Base-by-base conservation (phyloP, 2,797 vertebrate genomes). In the Pampus argenteus region DNA sequence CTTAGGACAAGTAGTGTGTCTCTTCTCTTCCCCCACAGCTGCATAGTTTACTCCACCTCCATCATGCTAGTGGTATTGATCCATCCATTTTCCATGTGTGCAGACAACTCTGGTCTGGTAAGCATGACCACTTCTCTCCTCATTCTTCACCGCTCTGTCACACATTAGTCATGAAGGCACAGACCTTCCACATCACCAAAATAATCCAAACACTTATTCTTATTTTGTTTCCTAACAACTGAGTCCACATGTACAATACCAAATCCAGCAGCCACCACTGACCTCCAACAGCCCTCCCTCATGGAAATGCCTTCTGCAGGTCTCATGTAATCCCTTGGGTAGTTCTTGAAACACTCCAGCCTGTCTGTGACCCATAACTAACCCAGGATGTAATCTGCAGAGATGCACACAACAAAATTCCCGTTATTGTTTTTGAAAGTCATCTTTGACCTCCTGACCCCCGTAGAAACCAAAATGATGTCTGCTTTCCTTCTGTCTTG, bases 101-200 rank as follows among this genome's bases (percentile, higher is more conserved):
- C 59, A 68, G 54, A 82, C 36, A 18, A 48, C 42, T 77, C 44
- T 61, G 49, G 63, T 63, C 44, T 68, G 36, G 45, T 67, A 64
- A 56, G 38, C 60, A 82, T 81, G 82, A 88, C 76, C 81, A 85
- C 22, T 78, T 83, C 63, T 76, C 84, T 84, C 76, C 72, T 76
- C 79, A 77, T 83, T 72, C 71, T 40, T 84, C 54, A 51, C 36
- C 22, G 40, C 44, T 76, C 34, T 36, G 66, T 84, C 73, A 81
- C 65, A 48, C 57, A 75, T 71, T 67, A 78, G 66, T 64, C 29
- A 20, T 48, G 67, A 73, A 62, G 44, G 51, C 59, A 68, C 36
- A 74, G 51, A 78, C 60, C 71, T 57, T 71, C 56, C 47, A 66
- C 62, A 44, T 71, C 59, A 56, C 23, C 74, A 68, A 59, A 83